Evolutionary conservation across 1,140 invertebrate genomes (phyloP).

Genomic region (Drosophila punjabiensis): DNA sequence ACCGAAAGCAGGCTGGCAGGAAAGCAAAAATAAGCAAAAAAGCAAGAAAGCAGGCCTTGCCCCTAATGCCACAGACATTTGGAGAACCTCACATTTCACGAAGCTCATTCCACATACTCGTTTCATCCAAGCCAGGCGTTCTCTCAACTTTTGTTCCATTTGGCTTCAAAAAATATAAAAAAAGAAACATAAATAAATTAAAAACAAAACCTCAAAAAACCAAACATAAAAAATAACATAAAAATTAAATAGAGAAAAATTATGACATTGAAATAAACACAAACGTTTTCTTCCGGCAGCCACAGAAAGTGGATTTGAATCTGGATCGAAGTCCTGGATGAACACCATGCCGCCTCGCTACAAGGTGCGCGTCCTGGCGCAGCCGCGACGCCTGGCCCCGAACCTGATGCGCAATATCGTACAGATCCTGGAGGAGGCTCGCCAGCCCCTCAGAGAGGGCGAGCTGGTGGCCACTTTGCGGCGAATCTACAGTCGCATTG

Average conservation of each 20-base stretch:
- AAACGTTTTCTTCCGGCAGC: background rate
- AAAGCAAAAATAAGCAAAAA: background rate
- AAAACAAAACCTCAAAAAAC: background rate
- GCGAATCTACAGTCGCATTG: constrained; percentile 18
- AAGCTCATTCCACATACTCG: background rate
- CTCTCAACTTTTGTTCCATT: background rate
- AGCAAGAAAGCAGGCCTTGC: constrained; percentile 1
- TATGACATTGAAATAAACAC: background rate
- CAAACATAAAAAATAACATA: background rate
- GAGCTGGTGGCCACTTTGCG: constrained; percentile 34
- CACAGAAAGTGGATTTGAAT: background rate
- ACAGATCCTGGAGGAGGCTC: constrained; percentile 24
- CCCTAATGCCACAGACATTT: background rate
- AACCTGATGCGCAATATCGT: constrained; percentile 45
- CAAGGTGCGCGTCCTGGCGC: constrained; percentile 16
- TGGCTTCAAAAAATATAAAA: background rate
- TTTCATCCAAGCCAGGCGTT: background rate
- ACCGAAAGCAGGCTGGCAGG: background rate
- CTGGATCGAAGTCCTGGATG: background rate
- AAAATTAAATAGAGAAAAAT: background rate
- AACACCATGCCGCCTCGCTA: constrained; percentile 40
- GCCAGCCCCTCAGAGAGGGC: constrained; percentile 36
- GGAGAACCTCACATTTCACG: background rate
- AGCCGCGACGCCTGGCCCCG: constrained; percentile 26
- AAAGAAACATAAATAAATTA: background rate